Base-by-base conservation (phyloP, 2,888 invertebrate genomes). In the Seira musarum region DNA sequence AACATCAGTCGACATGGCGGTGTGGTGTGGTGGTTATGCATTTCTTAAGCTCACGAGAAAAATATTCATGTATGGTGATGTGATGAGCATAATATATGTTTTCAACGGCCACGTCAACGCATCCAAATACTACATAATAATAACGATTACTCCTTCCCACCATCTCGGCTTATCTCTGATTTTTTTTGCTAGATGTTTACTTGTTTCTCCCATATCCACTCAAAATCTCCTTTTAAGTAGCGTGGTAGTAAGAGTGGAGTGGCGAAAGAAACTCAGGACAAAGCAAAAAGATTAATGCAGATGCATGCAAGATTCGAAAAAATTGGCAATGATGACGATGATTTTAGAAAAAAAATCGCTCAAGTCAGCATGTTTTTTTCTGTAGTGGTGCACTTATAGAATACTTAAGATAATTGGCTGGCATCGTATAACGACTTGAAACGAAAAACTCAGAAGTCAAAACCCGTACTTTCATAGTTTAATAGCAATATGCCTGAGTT, bases 351-450 rank as follows among this genome's bases (percentile, higher is more conserved):
- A 40, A 70, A 63, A 71, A 53, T 1, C 13, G 3, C 21, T 15
- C 61, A 24, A 63, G 63, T 61, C 63, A 69, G 57, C 53, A 3
- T 53, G 53, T 53, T 53, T 53, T 53, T 53, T 53, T 53, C 30
- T 30, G 30, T 30, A 30, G 53, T 53, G 13, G 53, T 3, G 53
- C 53, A 57, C 49, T 74, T n/a, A 21, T 74, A 22, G 61, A 35
- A 61, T 68, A 74, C 75, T 75, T 70, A 70, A 69, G 69, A 70
- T 77, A 77, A 77, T 77, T 77, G 77, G 70, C 70, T 69, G 19
- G 30, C 63, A 69, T 63, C 63, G 46, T 25, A 69, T 69, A 76
- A 69, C 60, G 49, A 63, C 76, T 69, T 68, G 22, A 76, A 76
- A 53, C n/a, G n/a, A 53, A 3, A 53, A 8, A 8, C 17, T 53